These are phyloP conservation scores for Dryocosmus kuriphilus DNA, from an alignment of 2,888 invertebrate genomes.

Conservation along the genomic window DNA sequence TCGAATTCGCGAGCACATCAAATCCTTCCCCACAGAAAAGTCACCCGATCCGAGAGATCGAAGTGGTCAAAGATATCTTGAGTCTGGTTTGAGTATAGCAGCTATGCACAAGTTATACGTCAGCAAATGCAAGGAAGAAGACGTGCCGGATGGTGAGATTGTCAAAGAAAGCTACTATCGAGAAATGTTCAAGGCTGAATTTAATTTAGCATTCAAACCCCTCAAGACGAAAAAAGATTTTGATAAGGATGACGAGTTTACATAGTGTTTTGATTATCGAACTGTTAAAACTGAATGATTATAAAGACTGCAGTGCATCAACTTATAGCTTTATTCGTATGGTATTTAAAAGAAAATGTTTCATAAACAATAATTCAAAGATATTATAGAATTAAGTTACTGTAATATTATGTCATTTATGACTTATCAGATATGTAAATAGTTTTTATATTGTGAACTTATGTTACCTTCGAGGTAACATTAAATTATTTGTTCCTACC, in stretches of 20 bases:
- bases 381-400: neutral
- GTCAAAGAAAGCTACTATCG: constrained; percentile 68
- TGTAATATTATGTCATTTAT: neutral
- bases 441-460: too few species aligned
- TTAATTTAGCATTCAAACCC: constrained; percentile 64
- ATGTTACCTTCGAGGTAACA: too few species aligned
- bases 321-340: neutral
- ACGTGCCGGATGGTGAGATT: constrained; percentile 62
- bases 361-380: neutral
- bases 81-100: constrained; percentile 63
- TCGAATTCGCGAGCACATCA: constrained; percentile 65
- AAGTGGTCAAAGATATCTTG: constrained; percentile 58
- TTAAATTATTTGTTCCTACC: neutral
- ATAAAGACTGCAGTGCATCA: neutral
- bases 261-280: neutral
- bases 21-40: constrained; percentile 62
- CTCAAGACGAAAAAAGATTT: constrained; percentile 48
- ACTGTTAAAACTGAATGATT: neutral
- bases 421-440: neutral
- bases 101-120: constrained; percentile 66
- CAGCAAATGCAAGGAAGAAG: constrained; percentile 63
- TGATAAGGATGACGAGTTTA: neutral
- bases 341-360: neutral
- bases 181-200: constrained; percentile 68
- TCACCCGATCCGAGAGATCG: constrained; percentile 57